Evolutionary conservation across 2,888 invertebrate species (phyloP).

Genomic region (Ormyrus rosae): DNA sequence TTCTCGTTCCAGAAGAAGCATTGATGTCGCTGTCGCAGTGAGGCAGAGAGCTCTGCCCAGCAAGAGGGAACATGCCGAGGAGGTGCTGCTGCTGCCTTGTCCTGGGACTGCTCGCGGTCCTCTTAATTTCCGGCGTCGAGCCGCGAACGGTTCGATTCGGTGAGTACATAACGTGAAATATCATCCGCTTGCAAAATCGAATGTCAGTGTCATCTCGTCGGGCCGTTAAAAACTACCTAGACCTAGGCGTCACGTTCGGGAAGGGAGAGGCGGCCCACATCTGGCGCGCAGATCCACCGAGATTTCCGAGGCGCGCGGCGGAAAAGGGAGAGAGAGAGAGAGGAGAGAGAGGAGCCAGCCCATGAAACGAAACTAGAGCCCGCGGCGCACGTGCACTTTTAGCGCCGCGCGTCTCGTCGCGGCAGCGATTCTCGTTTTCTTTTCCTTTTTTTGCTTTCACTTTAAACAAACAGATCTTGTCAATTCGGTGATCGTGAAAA

Average conservation of each 20-base stretch:
- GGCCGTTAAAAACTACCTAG: no score
- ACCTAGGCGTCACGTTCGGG: no score
- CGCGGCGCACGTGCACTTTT: no score
- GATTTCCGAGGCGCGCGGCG: conserved; percentile 30
- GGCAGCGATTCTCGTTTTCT: no score
- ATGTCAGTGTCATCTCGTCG: no score
- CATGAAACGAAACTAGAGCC: no score
- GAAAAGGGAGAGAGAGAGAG: background rate
- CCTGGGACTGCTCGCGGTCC: conserved; percentile 41
- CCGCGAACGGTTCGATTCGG: conserved; percentile 37
- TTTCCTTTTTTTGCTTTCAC: no score
- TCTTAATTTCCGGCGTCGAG: conserved; percentile 8
- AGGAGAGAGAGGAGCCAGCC: background rate
- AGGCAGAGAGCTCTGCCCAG: background rate
- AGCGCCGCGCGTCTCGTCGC: no score
- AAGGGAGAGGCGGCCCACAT: conserved; percentile 29
- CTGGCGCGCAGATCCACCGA: conserved; percentile 54
- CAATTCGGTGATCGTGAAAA: no score
- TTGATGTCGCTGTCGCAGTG: conserved; percentile 34
- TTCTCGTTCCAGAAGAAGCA: conserved; percentile 21
- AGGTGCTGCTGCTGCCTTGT: conserved; percentile 13
- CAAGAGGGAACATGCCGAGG: conserved; percentile 46
- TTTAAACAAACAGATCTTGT: no score
- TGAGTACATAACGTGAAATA: background rate
- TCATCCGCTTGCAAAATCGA: no score